phyloP scores from a whole-genome alignment of 2,888 invertebrate genomes.

The Melanostoma mellinum region DNA sequence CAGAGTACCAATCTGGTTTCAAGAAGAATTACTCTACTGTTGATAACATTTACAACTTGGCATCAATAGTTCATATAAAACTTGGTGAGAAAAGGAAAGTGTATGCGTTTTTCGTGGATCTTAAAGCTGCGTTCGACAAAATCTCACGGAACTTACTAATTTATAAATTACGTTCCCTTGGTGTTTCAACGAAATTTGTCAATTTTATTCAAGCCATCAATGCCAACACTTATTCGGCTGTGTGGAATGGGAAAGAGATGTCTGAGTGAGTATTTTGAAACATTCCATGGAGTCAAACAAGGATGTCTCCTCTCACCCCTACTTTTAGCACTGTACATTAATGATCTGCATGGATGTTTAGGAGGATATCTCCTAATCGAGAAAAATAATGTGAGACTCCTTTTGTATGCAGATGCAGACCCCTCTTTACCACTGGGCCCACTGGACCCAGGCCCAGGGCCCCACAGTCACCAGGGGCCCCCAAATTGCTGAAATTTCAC shows the following conservation, averaged over 20 bases:
- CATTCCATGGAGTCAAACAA: constrained; percentile 30
- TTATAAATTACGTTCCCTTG: constrained; percentile 26
- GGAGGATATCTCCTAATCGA: constrained; percentile 10
- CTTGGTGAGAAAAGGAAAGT: constrained; percentile 16
- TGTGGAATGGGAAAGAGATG: constrained; percentile 23
- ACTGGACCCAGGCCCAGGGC: too few relatives aligned
- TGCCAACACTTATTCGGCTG: neutral
- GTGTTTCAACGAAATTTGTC: constrained; percentile 35
- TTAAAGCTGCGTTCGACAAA: constrained; percentile 33
- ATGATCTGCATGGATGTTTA: constrained; percentile 19
- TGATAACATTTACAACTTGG: constrained; percentile 36
- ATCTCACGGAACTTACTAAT: constrained; percentile 21
- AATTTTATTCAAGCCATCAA: constrained; percentile 14
- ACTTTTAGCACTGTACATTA: constrained; percentile 28
- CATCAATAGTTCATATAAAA: constrained; percentile 18
- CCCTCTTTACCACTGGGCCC: too few relatives aligned
- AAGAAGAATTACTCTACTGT: constrained; percentile 27
- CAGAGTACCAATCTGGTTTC: constrained; percentile 30
- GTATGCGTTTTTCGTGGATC: constrained; percentile 47
- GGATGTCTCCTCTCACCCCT: constrained; percentile 38
- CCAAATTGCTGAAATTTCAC: too few relatives aligned
- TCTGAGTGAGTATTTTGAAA: constrained; percentile 29
- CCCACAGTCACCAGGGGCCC: too few relatives aligned
- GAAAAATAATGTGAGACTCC: constrained; percentile 11
- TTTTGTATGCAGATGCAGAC: constrained; percentile 41